Percentiles rank a stretch among this genome's conserved stretches.
Evolutionary conservation across 2,113 vertebrate genomes (phyloP).

Genomic region (Nanorana parkeri): DNA sequence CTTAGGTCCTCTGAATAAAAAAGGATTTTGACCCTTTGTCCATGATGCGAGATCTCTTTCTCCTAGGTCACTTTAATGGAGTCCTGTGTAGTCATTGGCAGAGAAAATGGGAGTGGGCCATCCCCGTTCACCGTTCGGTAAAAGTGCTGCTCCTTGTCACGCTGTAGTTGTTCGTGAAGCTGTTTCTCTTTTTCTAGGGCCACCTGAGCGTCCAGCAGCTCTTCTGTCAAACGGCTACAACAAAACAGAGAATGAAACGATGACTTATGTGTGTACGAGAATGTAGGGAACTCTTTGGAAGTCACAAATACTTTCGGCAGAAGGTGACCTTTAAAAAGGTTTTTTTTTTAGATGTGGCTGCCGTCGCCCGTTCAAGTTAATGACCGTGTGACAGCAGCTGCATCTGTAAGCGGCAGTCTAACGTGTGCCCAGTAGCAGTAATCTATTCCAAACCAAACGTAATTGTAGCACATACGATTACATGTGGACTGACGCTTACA

Average conservation of each 20-base stretch:
- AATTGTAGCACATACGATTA: too few relatives aligned
- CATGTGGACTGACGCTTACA: too few relatives aligned
- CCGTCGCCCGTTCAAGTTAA: too few relatives aligned
- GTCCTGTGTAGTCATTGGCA: constrained; percentile 61
- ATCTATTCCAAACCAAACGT: too few relatives aligned
- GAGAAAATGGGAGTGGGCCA: constrained; percentile 70
- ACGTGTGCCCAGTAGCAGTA: too few relatives aligned
- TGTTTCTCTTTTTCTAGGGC: constrained; percentile 81
- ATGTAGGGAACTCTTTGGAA: background rate
- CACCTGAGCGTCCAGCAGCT: constrained; percentile 77
- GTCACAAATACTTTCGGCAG: too few relatives aligned
- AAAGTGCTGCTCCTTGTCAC: constrained; percentile 89
- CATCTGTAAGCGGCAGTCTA: too few relatives aligned
- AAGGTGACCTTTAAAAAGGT: background rate
- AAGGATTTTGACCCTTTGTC: background rate
- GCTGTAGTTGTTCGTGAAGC: constrained; percentile 72
- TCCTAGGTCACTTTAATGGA: constrained; percentile 65
- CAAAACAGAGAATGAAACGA: background rate
- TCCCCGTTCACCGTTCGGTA: constrained; percentile 79
- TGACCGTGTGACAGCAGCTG: too few relatives aligned
- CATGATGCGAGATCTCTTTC: background rate
- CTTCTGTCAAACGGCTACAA: constrained; percentile 82
- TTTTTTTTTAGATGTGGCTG: too few relatives aligned
- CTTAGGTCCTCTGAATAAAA: background rate
- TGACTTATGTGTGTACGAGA: background rate